phyloP scores from a whole-genome alignment of 2,797 vertebrate species.

The Polyboroides typus region DNA sequence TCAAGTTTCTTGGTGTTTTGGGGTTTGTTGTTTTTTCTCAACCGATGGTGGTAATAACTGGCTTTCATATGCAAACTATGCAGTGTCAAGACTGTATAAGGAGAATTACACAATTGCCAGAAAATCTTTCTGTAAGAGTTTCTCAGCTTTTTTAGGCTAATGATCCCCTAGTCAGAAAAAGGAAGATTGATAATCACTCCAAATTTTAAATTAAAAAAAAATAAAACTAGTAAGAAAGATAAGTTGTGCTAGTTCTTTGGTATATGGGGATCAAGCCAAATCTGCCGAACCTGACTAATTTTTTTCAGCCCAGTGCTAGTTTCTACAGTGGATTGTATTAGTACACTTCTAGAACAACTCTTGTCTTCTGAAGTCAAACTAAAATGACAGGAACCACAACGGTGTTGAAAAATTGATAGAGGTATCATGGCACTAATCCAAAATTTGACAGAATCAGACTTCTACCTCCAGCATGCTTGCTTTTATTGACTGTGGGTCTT shows the following conservation, averaged over 20 bases:
- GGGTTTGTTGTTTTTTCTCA: rapidly evolving
- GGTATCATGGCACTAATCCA: not conserved
- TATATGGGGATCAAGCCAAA: not conserved
- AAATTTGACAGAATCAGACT: not conserved
- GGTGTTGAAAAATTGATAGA: not conserved
- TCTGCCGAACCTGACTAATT: not conserved
- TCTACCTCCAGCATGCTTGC: not conserved
- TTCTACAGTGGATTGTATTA: not conserved
- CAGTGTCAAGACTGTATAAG: not conserved
- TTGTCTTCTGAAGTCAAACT: not conserved
- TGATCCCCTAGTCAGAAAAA: not conserved
- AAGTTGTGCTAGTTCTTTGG: not conserved
- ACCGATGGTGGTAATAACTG: not conserved
- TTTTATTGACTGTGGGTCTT: not conserved
- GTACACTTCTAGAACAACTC: not conserved
- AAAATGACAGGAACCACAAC: not conserved
- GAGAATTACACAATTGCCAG: not conserved
- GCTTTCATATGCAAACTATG: not conserved
- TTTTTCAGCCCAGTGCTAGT: not conserved
- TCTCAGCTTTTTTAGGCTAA: not conserved
- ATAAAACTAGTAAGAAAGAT: not conserved
- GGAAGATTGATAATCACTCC: not conserved
- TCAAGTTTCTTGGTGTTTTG: not conserved
- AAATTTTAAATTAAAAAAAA: not conserved
- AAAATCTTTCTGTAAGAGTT: not conserved